Percentiles rank a stretch among this genome's conserved stretches.
phyloP scores from a whole-genome alignment of 2,888 invertebrate genomes.

The Macroteleia sp. region DNA sequence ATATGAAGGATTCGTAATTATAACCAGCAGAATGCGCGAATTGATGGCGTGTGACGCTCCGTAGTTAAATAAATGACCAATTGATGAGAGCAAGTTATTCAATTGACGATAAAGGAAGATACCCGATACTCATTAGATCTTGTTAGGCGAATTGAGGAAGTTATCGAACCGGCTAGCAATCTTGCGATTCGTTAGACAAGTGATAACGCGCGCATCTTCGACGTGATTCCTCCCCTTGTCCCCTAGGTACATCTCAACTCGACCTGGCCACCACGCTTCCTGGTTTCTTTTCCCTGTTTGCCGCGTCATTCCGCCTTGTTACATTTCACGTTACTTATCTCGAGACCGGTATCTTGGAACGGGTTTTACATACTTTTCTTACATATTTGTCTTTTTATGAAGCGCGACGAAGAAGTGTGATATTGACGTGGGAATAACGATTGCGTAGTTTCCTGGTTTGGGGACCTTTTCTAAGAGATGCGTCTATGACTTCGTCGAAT shows the following conservation, averaged over 20 bases:
- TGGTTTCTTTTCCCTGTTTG: constrained; percentile 71
- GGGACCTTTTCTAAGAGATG: background rate
- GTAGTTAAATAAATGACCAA: constrained; percentile 45
- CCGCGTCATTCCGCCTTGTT: constrained; percentile 59
- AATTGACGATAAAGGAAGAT: constrained; percentile 49
- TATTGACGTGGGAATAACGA: constrained; percentile 56
- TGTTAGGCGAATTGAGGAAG: constrained; percentile 62
- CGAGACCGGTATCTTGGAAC: constrained; percentile 59
- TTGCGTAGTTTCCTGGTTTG: background rate
- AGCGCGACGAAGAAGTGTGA: constrained; percentile 35
- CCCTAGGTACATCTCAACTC: constrained; percentile 27
- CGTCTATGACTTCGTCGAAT: constrained; percentile 5
- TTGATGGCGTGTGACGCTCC: constrained; percentile 47
- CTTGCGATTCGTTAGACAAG: constrained; percentile 64
- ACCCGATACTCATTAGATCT: constrained; percentile 47
- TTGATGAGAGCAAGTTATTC: constrained; percentile 46
- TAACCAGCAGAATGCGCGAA: constrained; percentile 19
- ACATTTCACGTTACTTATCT: constrained; percentile 65
- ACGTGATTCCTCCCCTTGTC: constrained; percentile 54
- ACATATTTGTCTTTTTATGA: constrained; percentile 47
- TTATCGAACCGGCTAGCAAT: constrained; percentile 59
- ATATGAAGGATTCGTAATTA: constrained; percentile 41
- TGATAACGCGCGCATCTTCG: constrained; percentile 61
- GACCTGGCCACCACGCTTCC: constrained; percentile 67
- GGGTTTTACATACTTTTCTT: constrained; percentile 63